phyloP scores from a whole-genome alignment of 2,888 invertebrate species.

The Catocala sponsa region DNA sequence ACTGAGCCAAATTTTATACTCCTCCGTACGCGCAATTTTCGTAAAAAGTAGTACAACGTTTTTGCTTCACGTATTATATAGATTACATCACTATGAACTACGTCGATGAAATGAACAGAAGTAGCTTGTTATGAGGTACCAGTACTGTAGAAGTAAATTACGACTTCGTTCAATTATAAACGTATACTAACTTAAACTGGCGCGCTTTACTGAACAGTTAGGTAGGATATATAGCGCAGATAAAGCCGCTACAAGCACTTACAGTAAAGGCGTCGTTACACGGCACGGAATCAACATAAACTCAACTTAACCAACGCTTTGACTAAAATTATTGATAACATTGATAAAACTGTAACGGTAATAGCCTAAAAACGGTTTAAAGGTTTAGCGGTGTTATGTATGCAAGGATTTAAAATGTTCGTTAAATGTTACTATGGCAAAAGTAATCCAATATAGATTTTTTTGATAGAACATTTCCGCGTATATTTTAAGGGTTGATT shows the following conservation, averaged over 20 bases:
- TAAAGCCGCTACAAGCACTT: conserved; percentile 48
- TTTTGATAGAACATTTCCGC: neutral
- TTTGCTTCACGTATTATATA: too few relatives aligned
- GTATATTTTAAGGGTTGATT: too few relatives aligned
- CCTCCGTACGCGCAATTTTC: too few relatives aligned
- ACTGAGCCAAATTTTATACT: too few relatives aligned
- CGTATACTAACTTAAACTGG: conserved; percentile 46
- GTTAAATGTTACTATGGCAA: neutral
- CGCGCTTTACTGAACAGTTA: conserved; percentile 50
- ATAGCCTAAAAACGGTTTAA: conserved; percentile 12
- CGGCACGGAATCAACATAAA: conserved; percentile 39
- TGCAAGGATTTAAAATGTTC: neutral
- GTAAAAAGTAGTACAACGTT: too few relatives aligned
- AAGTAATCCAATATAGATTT: conserved; percentile 1
- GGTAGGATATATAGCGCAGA: conserved; percentile 50
- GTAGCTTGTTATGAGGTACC: conserved; percentile 23
- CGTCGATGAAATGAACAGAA: conserved; percentile 1
- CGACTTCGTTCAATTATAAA: conserved; percentile 48
- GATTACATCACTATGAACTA: too few relatives aligned
- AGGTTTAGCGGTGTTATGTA: neutral
- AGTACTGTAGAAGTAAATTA: conserved; percentile 33
- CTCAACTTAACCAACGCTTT: conserved; percentile 24
- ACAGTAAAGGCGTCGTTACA: conserved; percentile 43
- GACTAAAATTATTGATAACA: conserved; percentile 20
- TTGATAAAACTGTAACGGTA: conserved; percentile 22